Base-by-base conservation (phyloP, 2,888 invertebrate species). In the Euclidia mi region DNA sequence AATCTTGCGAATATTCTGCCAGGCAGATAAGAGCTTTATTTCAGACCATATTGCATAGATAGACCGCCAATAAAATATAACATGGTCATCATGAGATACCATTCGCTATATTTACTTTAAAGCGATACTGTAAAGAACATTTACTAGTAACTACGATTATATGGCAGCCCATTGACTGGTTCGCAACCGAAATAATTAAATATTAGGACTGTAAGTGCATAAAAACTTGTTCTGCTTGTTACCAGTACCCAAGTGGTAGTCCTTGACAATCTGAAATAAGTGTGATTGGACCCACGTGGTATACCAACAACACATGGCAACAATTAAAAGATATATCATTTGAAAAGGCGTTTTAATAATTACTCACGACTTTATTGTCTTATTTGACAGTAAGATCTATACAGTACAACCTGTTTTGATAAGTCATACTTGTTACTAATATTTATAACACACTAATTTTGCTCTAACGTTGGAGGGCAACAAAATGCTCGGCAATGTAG, bases 241-340 rank as follows among this genome's bases (percentile, higher is more conserved):
- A 25, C 47, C 20, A 49, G 48, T 41, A 49, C 32, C 17, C 34
- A 29, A 64, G 45, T 48, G 42, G 70, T 12, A 60, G 60, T 55
- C 70, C 70, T 70, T 70, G 70, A 60, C 60, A 47, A 55, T 50
- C 64, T 56, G 66, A 50, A 52, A 60, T 56, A 46, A 51, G 60
- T 70, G 31, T 28, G 29, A 9, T 40, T 29, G 41, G 37, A n/a
- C 48, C 66, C 64, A 55, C 59, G 70, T n/a, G 52, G 66, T 52
- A n/a, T n/a, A 46, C n/a, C 14, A 58, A 32, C 56, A 62, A 42
- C 10, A 53, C 65, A 48, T 57, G 38, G n/a, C 31, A 43, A 62
- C n/a, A 35, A 47, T 31, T 25, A 7, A 20, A 35, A 48, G 9
- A 12, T 45, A 18, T 47, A 47, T 28, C 38, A 55, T 18, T 50